Evolutionary conservation across 2,113 vertebrate species (phyloP), one percentile per base, ranked within the genome.

Genomic region (Hemibagrus wyckioides): DNA sequence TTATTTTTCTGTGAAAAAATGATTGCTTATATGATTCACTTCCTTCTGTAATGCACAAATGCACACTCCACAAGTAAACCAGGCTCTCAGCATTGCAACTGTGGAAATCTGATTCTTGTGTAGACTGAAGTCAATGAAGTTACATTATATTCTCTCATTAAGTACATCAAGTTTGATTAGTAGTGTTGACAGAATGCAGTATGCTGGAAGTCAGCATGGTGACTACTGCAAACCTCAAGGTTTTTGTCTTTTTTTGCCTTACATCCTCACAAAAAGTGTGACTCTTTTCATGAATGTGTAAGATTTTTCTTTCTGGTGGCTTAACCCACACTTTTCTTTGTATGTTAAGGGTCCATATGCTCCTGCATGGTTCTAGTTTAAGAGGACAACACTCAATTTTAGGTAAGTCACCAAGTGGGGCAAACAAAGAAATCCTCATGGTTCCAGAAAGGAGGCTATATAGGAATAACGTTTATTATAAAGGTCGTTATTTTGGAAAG

Each of bases 1-100:
- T 65, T 67, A 61, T n/a, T 67, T 21, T 83, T 83, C n/a, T n/a
- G 8, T 10, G 48, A 28, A 67, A 83, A 65, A 65, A 19, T 73
- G 23, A 84, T 39, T 56, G 19, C 50, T 14, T 36, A 13, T 56
- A 56, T 71, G 48, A 56, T 30, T 71, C 67, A 56, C 48, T 69
- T 39, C 30, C 30, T 28, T 54, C 41, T 83, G 82, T 50, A 77
- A 4, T 23, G 23, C 30, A n/a, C 41, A 84, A 63, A 61, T 77
- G 28, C 65, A 71, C 63, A 54, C 11, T 25, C 36, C 44, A 52
- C 63, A 69, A 6, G 71, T 84, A 84, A 71, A 25, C n/a, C 30
- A 67, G 25, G n/a, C 75, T n/a, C 21, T 36, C n/a, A 30, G 28
- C 21, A 23, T 19, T 54, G 25, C 76, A 33, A 36, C 1, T 33